Conservation (phyloP, 2,113 vertebrate genomes). For the Xyliphius kryptos region DNA sequence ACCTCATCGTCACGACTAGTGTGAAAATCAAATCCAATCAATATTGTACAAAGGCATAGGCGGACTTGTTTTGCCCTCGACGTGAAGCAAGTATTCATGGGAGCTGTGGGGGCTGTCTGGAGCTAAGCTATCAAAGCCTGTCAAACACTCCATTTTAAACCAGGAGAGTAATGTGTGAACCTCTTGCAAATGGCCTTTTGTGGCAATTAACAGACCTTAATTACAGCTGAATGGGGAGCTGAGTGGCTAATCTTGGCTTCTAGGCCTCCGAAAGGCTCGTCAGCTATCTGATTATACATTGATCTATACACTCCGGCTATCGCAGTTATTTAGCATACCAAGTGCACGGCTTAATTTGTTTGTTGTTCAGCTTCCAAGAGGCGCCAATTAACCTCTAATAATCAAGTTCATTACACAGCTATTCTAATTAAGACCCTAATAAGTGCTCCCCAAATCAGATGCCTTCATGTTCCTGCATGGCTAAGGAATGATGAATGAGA, state of each 20-base stretch:
- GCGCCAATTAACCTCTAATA: constrained; percentile 37
- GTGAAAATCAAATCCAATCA: constrained; percentile 32
- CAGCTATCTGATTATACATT: constrained; percentile 76
- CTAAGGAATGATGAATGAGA: constrained; percentile 13
- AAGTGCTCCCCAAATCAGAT: constrained; percentile 17
- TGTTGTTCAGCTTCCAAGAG: constrained; percentile 30
- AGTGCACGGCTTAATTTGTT: constrained; percentile 39
- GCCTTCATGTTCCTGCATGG: constrained; percentile 16
- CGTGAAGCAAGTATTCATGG: constrained; percentile 1
- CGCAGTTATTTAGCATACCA: constrained; percentile 62
- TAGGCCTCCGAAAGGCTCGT: constrained; percentile 54
- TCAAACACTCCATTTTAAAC: constrained; percentile 64
- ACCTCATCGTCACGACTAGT: constrained; percentile 10
- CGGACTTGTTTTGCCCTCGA: constrained; percentile 22
- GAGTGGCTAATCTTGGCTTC: constrained; percentile 76
- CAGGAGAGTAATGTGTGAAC: constrained; percentile 38
- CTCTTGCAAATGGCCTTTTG: constrained; percentile 32
- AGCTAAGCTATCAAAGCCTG: constrained; percentile 72
- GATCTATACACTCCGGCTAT: constrained; percentile 55
- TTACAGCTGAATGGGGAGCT: constrained; percentile 78
- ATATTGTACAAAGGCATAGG: constrained; percentile 29
- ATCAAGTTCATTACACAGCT: constrained; percentile 34
- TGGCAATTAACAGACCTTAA: constrained; percentile 89
- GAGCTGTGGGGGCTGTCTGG: constrained; percentile 69
- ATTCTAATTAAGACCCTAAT: constrained; percentile 37